Percentiles rank a stretch among this genome's conserved stretches.
Evolutionary conservation across 2,888 invertebrate species (phyloP).

Genomic region (Orchesellides sinensis): DNA sequence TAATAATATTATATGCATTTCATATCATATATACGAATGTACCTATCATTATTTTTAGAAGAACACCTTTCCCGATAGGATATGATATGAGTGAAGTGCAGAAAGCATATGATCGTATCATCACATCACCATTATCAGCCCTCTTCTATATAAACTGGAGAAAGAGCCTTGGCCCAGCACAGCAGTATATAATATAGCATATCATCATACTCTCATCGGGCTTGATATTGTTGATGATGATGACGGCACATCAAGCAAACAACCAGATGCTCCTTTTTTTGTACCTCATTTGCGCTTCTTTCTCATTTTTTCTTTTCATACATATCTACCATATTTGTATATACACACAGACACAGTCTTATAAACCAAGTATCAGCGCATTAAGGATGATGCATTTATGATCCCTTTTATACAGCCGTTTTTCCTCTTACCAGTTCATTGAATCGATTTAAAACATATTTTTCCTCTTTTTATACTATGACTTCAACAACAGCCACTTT

Average conservation of each 20-base stretch:
- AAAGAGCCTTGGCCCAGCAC: neutral
- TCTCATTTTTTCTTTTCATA: neutral
- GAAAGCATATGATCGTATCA: constrained; percentile 1
- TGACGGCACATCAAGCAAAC: neutral
- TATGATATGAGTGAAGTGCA: neutral
- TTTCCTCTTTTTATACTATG: neutral
- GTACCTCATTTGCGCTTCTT: constrained; percentile 42
- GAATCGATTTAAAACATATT: neutral
- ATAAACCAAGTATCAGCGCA: no score
- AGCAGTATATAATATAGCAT: neutral
- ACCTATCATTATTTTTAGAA: neutral
- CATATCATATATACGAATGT: neutral
- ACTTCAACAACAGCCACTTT: neutral
- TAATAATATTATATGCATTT: no score
- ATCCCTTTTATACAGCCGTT: constrained; percentile 3
- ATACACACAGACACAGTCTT: no score
- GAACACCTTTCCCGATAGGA: neutral
- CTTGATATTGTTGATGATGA: neutral
- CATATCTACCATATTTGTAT: constrained; percentile 4
- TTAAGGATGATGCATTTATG: neutral
- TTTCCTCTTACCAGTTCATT: neutral
- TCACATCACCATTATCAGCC: constrained; percentile 23
- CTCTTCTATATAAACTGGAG: no score
- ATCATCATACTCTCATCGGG: no score
- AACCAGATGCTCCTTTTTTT: constrained; percentile 40